Conservation (phyloP, 35 echinoderm and acorn worm species). For the Lytechinus pictus region DNA sequence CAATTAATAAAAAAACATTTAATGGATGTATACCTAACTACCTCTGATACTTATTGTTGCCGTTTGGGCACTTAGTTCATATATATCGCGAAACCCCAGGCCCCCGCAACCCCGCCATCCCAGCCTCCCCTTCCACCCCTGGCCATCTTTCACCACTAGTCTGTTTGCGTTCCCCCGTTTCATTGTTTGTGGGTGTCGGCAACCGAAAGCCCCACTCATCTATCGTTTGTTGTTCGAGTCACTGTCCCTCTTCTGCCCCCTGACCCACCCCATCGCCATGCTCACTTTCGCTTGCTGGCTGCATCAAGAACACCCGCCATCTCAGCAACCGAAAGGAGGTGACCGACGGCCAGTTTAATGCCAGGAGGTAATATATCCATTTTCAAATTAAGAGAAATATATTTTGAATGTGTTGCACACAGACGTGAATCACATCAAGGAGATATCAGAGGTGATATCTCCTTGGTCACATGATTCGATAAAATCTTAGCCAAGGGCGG, state of each 20-base stretch:
- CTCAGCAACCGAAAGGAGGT: neutral
- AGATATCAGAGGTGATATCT: too few species aligned
- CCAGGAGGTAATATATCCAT: neutral
- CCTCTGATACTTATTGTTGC: too few species aligned
- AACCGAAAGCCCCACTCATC: neutral
- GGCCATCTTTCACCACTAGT: neutral
- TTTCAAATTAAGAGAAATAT: neutral
- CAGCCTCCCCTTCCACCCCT: neutral
- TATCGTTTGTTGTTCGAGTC: constrained; percentile 39
- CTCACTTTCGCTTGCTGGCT: neutral
- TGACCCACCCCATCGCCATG: neutral
- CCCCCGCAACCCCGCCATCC: too few species aligned
- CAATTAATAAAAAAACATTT: too few species aligned
- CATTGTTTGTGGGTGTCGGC: constrained; percentile 43
- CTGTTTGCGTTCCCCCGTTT: constrained; percentile 37
- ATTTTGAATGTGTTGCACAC: neutral
- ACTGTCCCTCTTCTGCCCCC: neutral
- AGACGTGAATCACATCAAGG: too few species aligned
- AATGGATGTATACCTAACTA: too few species aligned
- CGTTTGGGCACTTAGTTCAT: too few species aligned
- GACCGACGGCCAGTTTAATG: neutral
- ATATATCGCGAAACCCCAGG: too few species aligned
- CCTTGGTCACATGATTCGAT: too few species aligned
- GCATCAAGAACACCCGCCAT: neutral
- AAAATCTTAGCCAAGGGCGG: too few species aligned